These are phyloP conservation scores for Leptobrachium ailaonicum DNA, from an alignment of 2,113 vertebrate species.

Conservation along the genomic window DNA sequence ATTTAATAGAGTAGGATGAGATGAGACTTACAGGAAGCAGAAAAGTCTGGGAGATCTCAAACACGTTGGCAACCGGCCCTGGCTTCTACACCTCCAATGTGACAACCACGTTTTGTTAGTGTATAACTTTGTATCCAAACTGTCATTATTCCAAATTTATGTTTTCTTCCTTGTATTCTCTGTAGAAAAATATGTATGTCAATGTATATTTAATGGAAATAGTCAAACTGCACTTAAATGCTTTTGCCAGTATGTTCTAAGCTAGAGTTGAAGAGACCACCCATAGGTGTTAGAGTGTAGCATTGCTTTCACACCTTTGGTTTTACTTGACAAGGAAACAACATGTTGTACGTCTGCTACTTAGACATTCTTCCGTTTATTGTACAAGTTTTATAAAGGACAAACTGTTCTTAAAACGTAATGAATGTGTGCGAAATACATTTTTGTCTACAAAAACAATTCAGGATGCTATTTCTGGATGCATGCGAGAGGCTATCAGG, in stretches of 20 bases:
- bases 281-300: constrained; percentile 13
- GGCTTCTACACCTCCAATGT: background rate
- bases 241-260: background rate
- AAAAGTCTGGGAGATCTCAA: background rate
- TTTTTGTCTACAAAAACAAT: background rate
- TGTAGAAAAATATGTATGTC: background rate
- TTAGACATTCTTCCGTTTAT: background rate
- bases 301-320: constrained; percentile 12
- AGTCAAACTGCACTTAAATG: background rate
- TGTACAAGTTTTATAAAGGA: constrained; percentile 4
- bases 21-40: constrained; percentile 1
- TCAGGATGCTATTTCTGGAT: background rate
- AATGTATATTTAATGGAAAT: background rate
- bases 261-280: background rate
- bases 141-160: background rate
- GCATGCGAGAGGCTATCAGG: no score
- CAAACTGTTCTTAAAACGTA: constrained; percentile 18
- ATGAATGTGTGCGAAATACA: background rate
- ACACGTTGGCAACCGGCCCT: constrained; percentile 9
- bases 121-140: background rate
- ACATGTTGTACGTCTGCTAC: background rate
- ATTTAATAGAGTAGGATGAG: background rate
- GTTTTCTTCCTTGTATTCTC: background rate
- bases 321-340: background rate
- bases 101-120: background rate